phyloP scores from a whole-genome alignment of 2,888 invertebrate genomes.

The Ormyrus thymus region DNA sequence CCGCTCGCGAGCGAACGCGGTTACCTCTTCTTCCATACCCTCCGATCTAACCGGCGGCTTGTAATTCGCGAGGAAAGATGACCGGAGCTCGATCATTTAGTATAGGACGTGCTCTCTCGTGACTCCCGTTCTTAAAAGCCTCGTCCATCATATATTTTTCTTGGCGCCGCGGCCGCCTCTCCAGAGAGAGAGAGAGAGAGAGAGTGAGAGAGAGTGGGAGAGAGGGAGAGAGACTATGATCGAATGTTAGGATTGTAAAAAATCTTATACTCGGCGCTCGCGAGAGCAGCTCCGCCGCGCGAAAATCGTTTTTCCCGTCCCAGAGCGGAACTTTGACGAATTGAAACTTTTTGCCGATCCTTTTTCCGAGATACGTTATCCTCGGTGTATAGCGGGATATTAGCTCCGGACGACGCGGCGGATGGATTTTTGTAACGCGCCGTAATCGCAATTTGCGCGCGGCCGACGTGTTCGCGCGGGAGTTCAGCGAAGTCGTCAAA shows the following conservation, averaged over 20 bases:
- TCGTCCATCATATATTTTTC: slow-evolving; percentile 45
- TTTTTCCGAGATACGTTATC: no score
- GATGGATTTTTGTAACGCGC: no score
- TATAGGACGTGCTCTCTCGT: not conserved
- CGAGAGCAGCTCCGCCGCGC: no score
- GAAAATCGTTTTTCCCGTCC: not conserved
- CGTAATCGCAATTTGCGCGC: no score
- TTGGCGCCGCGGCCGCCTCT: not conserved
- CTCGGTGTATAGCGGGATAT: no score
- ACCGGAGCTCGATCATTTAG: slow-evolving; percentile 46
- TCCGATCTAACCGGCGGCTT: not conserved
- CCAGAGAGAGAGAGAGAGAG: not conserved
- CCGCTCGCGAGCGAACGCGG: not conserved
- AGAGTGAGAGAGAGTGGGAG: not conserved
- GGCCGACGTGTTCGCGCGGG: no score
- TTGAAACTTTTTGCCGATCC: no score
- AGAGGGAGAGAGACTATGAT: slow-evolving; percentile 20
- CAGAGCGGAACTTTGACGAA: no score
- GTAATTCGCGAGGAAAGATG: slow-evolving; percentile 33
- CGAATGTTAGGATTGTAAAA: slow-evolving; percentile 26
- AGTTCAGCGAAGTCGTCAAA: no score
- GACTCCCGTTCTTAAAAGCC: slow-evolving; percentile 36
- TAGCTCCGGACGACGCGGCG: no score
- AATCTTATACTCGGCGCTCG: not conserved
- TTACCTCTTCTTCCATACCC: not conserved